Base-by-base conservation (phyloP, 53 echinoderm and acorn worm species). In the Pentamera pediparva region DNA sequence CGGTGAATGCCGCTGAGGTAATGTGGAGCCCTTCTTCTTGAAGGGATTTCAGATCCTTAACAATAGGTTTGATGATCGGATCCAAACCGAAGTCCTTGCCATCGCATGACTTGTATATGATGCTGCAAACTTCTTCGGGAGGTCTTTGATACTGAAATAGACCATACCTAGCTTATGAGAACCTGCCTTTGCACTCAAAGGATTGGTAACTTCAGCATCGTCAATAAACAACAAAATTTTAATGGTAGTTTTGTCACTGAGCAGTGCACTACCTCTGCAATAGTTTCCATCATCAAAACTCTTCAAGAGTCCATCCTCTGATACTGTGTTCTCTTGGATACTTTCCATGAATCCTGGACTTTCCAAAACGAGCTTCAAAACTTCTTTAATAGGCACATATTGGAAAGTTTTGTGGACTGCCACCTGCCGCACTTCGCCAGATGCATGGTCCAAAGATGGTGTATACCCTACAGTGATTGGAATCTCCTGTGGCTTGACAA, bases 61-160 rank as follows among this genome's bases (percentile, higher is more conserved):
- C 61, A 74, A 87, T 31, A 5, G 51, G 32, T 10, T 33, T 37
- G 34, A 82, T n/a, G 49, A 87, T 78, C 33, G 35, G 59, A 59
- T 84, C 78, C 61, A 84, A 51, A 57, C 84, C 78, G 74, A 78
- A 78, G 54, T 73, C 61, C 40, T 78, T 84, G 18, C 59, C 73
- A 49, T 84, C 78, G 61, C 75, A 22, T 78, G 60, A 32, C 30
- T 83, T 83, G 60, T 59, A 77, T 40, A 84, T n/a, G n/a, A n/a
- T n/a, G n/a, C n/a, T n/a, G n/a, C n/a, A n/a, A n/a, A n/a, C n/a
- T n/a, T n/a, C 22, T 25, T 48, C 33, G 69, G 69, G 2, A 71
- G 22, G 53, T 21, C 34, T 71, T 71, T 71, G 33, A 51, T 71
- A 32, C 51, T 15, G 53, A 52, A 71, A 26, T 69, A 69, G 9